Base-by-base conservation (phyloP, 30 jellyfish, hydroid and myxozoan species). In the Catostylus mosaicus region DNA sequence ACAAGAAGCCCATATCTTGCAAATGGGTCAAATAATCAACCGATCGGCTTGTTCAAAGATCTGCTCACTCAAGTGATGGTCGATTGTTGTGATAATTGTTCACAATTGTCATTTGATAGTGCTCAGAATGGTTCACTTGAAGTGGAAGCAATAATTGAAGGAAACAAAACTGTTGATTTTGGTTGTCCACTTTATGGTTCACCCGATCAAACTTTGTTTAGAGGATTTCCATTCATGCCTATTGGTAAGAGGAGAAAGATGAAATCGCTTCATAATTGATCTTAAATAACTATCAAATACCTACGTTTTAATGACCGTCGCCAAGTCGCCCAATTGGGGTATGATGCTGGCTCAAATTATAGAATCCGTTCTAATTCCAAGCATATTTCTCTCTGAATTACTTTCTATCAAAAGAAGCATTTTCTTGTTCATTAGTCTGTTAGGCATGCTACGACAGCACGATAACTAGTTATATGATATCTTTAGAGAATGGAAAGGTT, bases 181-280 rank as follows among this genome's bases (percentile, higher is more conserved):
- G 97, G 95, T 30, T 92, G 96, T 64, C 98, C 98, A 8, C 69
- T 92, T 16, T 92, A 92, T 62, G 98, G 98, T 26, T 86, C 94
- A 6, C 89, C 88, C 27, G 98, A 92, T n/a, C 98, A 92, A 71
- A 84, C 86, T 0, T 66, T 68, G 30, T 92, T 92, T 82, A 80
- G 95, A 51, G 98, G 97, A 27, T 77, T 71, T 30, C 98, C 98
- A 8, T 92, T 75, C 80, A 73, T 85, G 88, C 91, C 98, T 5
- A 73, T 92, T 3, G 96, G 98, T 92, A 68, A 64, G 61, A 6
- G 72, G 22, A 4, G 30, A 24, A 67, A 6, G 72, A 22, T n/a
- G n/a, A n/a, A n/a, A n/a, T n/a, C n/a, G n/a, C n/a, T n/a, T n/a
- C n/a, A n/a, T n/a, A n/a, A n/a, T n/a, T n/a, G n/a, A n/a, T n/a